Evolutionary conservation across 2,113 vertebrate genomes (phyloP), one percentile per base, ranked within the genome.

Genomic region (Bubo scandiacus): DNA sequence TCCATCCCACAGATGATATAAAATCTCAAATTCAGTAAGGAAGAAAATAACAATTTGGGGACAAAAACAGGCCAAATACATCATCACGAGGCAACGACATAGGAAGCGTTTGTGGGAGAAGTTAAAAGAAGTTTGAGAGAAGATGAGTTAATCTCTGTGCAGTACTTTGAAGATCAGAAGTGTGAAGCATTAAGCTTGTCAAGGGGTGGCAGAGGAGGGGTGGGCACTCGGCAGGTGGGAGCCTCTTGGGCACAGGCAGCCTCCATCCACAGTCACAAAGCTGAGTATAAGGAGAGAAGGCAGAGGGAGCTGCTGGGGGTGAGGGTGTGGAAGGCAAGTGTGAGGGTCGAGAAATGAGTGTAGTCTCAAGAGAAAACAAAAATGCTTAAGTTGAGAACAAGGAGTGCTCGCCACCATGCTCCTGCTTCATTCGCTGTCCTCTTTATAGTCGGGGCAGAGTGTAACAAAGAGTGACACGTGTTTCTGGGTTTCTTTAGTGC

Each of bases 401-500:
- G 78, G 74, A 72, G 81, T 23, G 55, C 80, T 90, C 3, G 0
- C 51, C 73, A n/a, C 59, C 40, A 9, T n/a, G 78, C 42, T 84
- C 62, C 85, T 0, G 11, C 91, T 92, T 90, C 42, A 1, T 80
- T 92, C 13, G 8, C 88, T 73, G 86, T 95, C 86, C 94, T 92
- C 57, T 91, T 83, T 86, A 51, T 57, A 34, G 70, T 77, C 79
- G 30, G 79, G 74, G 81, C 78, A 80, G 89, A 93, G 89, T 81
- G 74, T 97, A 88, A 83, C 91, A 96, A 95, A 62, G 91, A 95
- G 97, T 96, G 97, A 96, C 91, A 91, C 84, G 1, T 97, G 94
- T 97, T 98, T 98, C 91, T 94, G 96, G 95, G 77, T 98, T 98
- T 98, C 96, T 98, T 96, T 95, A 94, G 98, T 96, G 96, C 98